Evolutionary conservation across 1,140 invertebrate species (phyloP).

Genomic region (Drosophila lini): DNA sequence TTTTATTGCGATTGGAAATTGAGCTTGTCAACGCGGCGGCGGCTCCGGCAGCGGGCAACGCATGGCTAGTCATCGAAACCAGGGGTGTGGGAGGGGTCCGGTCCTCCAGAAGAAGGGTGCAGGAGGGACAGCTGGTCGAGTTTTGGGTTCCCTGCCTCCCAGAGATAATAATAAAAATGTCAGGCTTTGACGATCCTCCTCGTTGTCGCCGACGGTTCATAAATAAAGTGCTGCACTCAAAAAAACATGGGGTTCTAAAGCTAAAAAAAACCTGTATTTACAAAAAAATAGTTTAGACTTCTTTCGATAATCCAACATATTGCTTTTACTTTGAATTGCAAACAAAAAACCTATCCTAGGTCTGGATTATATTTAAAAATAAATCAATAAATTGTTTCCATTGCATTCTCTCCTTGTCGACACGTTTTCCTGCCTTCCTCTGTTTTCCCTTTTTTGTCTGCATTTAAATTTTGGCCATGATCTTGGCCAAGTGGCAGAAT

Average conservation of each 20-base stretch:
- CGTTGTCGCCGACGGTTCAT: conserved; percentile 59
- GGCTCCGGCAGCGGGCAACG: conserved; percentile 65
- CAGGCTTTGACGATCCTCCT: conserved; percentile 66
- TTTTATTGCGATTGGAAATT: conserved; percentile 83
- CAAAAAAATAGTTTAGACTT: background rate
- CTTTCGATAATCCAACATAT: background rate
- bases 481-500: conserved; percentile 42
- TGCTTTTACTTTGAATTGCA: background rate
- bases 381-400: background rate
- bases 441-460: conserved; percentile 52
- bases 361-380: background rate
- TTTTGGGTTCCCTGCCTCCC: conserved; percentile 58
- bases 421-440: conserved; percentile 16
- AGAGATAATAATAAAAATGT: conserved; percentile 79
- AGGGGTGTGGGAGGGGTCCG: conserved; percentile 10
- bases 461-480: conserved; percentile 76
- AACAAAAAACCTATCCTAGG: too few relatives aligned
- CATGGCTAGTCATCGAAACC: conserved; percentile 67
- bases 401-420: background rate
- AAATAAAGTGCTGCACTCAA: conserved; percentile 62
- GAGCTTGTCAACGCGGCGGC: conserved; percentile 79
- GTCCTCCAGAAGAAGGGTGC: background rate
- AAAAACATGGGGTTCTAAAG: background rate
- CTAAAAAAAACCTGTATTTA: background rate
- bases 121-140: conserved; percentile 58